A percentile compares a stretch with the other conserved stretches of the same genome.
These are phyloP conservation scores for Psittacula derbiana DNA, from an alignment of 2,797 vertebrate species.

Conservation along the genomic window DNA sequence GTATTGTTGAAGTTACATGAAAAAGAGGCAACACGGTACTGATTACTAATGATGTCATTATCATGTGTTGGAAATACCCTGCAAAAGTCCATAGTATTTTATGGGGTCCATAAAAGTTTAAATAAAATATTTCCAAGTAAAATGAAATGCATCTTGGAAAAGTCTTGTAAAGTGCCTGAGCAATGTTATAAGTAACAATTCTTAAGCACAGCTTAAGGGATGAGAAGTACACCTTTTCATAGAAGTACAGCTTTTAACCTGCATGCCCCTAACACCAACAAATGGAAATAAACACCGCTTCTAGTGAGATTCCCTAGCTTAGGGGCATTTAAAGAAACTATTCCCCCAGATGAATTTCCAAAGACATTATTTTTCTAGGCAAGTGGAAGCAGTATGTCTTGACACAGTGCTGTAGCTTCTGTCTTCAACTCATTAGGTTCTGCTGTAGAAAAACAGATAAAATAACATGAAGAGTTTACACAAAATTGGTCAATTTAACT, in stretches of 20 bases:
- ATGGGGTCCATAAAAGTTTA: background rate
- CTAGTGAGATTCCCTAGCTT: background rate
- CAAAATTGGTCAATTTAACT: background rate
- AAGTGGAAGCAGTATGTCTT: background rate
- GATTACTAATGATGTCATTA: background rate
- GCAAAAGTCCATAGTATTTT: background rate
- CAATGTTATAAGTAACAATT: background rate
- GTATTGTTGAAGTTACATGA: background rate
- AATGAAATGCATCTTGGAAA: background rate
- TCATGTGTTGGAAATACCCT: background rate
- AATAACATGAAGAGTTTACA: background rate
- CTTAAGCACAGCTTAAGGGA: background rate
- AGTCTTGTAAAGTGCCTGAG: background rate
- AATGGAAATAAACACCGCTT: background rate
- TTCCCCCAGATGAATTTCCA: background rate
- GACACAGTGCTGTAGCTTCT: background rate
- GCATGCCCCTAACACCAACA: background rate
- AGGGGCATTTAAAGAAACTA: background rate
- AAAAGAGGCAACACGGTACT: background rate
- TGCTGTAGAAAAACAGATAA: background rate
- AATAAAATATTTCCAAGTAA: background rate
- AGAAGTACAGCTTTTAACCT: constrained; percentile 7
- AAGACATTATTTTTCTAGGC: background rate
- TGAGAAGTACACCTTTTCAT: background rate
- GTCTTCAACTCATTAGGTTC: background rate